Conservation (phyloP, 2,113 vertebrate genomes). For the Toxotes jaculatrix region DNA sequence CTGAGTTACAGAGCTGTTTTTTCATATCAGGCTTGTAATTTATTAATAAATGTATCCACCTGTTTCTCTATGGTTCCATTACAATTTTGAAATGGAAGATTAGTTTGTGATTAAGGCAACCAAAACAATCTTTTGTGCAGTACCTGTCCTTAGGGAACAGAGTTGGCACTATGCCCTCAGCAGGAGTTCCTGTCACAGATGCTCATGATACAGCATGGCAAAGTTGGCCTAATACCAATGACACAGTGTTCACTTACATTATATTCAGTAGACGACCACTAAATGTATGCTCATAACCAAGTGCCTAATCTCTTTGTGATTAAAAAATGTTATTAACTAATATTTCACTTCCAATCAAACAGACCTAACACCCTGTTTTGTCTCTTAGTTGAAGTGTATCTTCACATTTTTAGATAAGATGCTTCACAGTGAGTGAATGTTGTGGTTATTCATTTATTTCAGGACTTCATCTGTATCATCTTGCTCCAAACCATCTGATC, state of each 20-base stretch:
- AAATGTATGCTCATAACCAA: conserved; percentile 8
- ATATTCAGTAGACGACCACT: neutral
- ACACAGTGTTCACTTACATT: neutral
- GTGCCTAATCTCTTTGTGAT: neutral
- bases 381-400: neutral
- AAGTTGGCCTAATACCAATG: conserved; percentile 14
- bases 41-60: neutral
- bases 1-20: conserved; percentile 1
- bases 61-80: neutral
- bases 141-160: neutral
- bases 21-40: conserved; percentile 7
- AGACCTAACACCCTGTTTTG: neutral
- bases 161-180: conserved; percentile 13
- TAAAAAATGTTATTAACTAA: neutral
- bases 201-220: conserved; percentile 3
- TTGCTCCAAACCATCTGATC: conserved; percentile 18
- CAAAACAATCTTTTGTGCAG: conserved; percentile 17
- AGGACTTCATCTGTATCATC: conserved; percentile 10
- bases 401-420: neutral
- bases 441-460: conserved; percentile 20
- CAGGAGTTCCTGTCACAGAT: conserved; percentile 20
- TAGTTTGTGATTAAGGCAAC: conserved; percentile 1
- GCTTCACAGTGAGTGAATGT: conserved; percentile 14
- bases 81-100: conserved; percentile 1
- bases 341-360: neutral